These are phyloP conservation scores for Tetraneura akinire DNA, from an alignment of 1,140 invertebrate species.

Conservation along the genomic window DNA sequence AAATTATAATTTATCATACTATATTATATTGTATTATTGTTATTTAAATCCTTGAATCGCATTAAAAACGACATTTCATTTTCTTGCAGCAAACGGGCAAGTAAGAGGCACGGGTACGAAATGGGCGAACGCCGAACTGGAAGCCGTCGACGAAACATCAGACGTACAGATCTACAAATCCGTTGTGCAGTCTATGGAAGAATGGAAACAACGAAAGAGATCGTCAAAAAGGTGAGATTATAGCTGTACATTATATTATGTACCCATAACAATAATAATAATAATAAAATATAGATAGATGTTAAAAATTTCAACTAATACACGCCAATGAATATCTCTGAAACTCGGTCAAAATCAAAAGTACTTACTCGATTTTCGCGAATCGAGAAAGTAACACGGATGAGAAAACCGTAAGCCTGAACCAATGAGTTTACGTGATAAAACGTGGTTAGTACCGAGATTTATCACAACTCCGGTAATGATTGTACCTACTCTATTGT, in stretches of 20 bases:
- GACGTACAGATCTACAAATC: conserved; percentile 64
- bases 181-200: conserved; percentile 63
- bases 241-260: no score
- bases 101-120: conserved; percentile 55
- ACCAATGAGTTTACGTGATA: neutral
- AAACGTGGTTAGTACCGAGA: neutral
- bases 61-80: no score
- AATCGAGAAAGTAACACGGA: conserved; percentile 9
- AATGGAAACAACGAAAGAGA: conserved; percentile 52
- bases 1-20: no score
- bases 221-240: conserved; percentile 30
- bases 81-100: conserved; percentile 17
- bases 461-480: no score
- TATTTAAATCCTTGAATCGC: no score
- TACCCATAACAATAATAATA: no score
- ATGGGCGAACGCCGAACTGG: conserved; percentile 59
- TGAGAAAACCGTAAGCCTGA: neutral
- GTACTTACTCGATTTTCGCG: neutral
- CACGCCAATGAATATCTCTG: neutral
- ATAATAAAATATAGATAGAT: no score
- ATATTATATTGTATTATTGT: no score
- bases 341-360: conserved; percentile 5
- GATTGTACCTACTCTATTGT: no score
- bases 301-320: no score
- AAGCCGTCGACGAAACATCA: conserved; percentile 62